Evolutionary conservation across 2,113 vertebrate species (phyloP).

Genomic region (Strix uralensis): DNA sequence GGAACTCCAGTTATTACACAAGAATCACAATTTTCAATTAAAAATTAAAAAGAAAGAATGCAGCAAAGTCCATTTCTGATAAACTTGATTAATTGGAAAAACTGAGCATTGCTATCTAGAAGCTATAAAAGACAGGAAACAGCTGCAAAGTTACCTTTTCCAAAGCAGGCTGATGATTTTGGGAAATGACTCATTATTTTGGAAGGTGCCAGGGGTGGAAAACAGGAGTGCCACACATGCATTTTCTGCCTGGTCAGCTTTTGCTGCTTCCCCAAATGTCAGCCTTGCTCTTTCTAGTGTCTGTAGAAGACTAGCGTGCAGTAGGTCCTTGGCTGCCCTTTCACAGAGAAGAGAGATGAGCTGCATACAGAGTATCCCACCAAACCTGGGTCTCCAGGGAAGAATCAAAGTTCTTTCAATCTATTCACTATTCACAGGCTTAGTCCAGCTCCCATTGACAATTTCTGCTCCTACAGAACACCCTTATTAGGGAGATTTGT

Average conservation of each 20-base stretch:
- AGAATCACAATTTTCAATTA: neutral
- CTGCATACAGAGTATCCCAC: neutral
- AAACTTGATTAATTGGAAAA: neutral
- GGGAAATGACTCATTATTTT: neutral
- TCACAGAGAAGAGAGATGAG: neutral
- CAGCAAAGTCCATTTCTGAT: neutral
- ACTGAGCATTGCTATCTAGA: neutral
- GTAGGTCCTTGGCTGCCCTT: neutral
- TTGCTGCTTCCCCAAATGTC: neutral
- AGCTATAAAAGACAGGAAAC: neutral
- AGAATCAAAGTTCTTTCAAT: neutral
- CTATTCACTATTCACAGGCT: neutral
- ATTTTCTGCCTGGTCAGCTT: neutral
- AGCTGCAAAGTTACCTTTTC: neutral
- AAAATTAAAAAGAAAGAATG: neutral
- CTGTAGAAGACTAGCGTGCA: neutral
- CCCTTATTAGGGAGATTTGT: neutral
- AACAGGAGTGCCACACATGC: neutral
- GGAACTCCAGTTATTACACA: rapidly evolving
- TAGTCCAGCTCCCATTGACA: neutral
- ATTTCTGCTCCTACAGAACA: neutral
- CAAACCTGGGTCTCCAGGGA: neutral
- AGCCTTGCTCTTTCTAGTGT: neutral
- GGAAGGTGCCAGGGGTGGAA: neutral
- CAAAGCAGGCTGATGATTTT: neutral